Evolutionary conservation across 2,888 invertebrate species (phyloP), one percentile per base, ranked within the genome.

Genomic region (Pasiphila rectangulata): DNA sequence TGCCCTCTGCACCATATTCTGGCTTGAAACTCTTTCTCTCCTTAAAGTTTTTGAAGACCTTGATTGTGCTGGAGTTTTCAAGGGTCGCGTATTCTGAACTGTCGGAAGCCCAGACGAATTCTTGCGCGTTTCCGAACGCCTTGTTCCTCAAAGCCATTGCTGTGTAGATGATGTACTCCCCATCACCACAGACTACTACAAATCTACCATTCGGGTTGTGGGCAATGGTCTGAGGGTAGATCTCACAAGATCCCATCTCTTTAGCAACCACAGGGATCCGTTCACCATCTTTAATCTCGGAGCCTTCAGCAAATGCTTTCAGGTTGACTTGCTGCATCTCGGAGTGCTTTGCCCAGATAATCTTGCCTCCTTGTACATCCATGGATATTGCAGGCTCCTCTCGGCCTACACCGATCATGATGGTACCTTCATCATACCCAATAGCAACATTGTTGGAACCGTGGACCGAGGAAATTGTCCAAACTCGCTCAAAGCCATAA

Each of bases 311-410:
- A 35, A 96, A 77, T 0, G 96, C 94, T 75, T 97, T 97, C 56
- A 98, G 83, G 81, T 98, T 97, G 3, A 96, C 96, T 79, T 99
- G 99, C 76, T 99, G 99, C 78, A 99, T 93, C 87, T 99, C 99
- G 0, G 98, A 98, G 80, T 99, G 99, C 69, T 95, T 95, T 0
- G 99, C 99, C 98, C 98, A 99, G 46, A 99, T 95, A 50, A 99
- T 98, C 89, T 99, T 99, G 3, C 99, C 98, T 16, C 99, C 99
- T 67, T 95, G 94, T 1, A 95, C 95, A 79, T 99, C 99, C 99
- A 99, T 99, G 0, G 98, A 98, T 71, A 98, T 98, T 0, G 99
- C 99, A 0, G 99, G 99, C 75, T 99, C 99, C 77, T 99, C 99
- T 25, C 99, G 91, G 0, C 99, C 99, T n/a, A 96, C 93, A 80